Conservation (phyloP, 1,140 invertebrate genomes). For the Drosophila fuyamai region DNA sequence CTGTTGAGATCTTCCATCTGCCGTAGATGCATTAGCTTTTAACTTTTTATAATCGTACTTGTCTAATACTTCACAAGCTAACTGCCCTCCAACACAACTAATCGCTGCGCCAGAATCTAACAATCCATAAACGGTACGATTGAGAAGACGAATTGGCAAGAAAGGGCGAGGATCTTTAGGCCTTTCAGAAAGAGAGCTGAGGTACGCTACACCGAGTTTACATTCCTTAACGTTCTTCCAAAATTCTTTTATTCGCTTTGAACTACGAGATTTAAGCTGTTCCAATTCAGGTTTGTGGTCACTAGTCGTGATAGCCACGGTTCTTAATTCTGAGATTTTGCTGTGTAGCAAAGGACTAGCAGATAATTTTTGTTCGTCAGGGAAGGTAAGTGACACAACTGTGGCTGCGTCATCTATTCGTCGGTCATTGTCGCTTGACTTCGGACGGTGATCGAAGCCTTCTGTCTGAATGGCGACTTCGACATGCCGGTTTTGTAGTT, state of each 20-base stretch:
- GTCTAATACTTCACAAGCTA: background rate
- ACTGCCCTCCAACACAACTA: background rate
- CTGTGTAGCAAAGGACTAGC: no score
- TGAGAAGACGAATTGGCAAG: background rate
- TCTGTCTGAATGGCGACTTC: no score
- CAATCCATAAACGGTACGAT: slow-evolving; percentile 4
- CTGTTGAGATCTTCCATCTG: background rate
- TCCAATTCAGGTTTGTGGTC: no score
- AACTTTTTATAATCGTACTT: background rate
- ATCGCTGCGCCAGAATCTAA: slow-evolving; percentile 1
- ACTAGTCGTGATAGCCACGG: no score
- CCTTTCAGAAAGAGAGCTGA: no score
- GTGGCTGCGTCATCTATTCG: no score
- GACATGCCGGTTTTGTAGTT: no score
- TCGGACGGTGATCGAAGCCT: no score
- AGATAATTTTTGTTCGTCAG: no score
- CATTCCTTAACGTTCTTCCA: slow-evolving; percentile 6
- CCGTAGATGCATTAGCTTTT: background rate
- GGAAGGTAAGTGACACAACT: no score
- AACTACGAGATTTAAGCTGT: background rate
- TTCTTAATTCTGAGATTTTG: no score
- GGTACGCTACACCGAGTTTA: background rate
- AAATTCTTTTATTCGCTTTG: background rate
- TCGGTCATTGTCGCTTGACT: no score
- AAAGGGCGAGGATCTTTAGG: slow-evolving; percentile 8